Base-by-base conservation (phyloP, 1,140 invertebrate genomes). In the Pseudomyrmex concolor region DNA sequence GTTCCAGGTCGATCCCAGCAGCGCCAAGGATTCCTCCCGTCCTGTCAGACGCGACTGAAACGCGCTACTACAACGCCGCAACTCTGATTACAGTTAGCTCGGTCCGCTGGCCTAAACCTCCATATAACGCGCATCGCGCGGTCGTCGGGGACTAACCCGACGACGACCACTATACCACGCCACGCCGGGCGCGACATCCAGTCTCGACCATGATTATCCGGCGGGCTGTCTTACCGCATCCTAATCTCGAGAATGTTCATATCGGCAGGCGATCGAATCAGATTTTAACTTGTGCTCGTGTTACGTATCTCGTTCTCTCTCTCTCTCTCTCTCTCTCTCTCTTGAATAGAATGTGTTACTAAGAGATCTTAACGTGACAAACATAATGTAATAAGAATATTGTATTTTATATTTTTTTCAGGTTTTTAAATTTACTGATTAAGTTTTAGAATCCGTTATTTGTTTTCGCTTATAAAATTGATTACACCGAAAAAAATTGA, bases 31-130 rank as follows among this genome's bases (percentile, higher is more conserved):
- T 76, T 74, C 67, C 84, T 70, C 60, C 84, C 84, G 84, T 89
- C 71, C 84, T 71, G 67, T 51, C 43, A 59, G 68, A 87, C 86
- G 87, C 82, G 86, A 76, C 88, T 57, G 45, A 66, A 74, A 86
- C 87, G 86, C 76, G 85, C 74, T 89, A 82, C 76, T 86, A 88
- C 89, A 62, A 89, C 89, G 51, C 88, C 84, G 88, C 88, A 89
- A 91, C 91, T 92, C 90, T 91, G 91, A 93, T 93, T 93, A 93
- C 92, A 92, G 91, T 93, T 92, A 92, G 91, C 89, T 88, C 92
- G 92, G 91, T 93, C 91, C 91, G 90, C 90, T 92, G 92, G 83
- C 90, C 90, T 91, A 92, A 93, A 93, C 89, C 90, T 90, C 90
- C 87, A 90, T 91, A 92, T 91, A 89, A 86, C 85, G 48, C 80